Evolutionary conservation across 2,797 vertebrate species (phyloP).

Genomic region (Sorex maritimensis): DNA sequence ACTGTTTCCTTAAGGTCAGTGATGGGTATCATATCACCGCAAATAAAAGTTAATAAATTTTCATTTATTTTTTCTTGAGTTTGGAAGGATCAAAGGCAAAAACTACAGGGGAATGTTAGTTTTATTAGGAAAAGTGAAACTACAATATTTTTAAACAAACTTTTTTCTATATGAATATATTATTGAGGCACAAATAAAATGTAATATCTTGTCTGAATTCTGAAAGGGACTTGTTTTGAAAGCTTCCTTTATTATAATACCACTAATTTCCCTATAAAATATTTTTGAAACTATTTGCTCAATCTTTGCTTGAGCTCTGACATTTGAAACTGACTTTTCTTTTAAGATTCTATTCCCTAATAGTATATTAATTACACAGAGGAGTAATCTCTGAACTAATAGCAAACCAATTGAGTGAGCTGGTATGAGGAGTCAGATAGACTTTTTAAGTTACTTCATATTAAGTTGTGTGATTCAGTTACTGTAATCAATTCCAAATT

Average conservation of each 20-base stretch:
- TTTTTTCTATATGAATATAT: slow-evolving; percentile 84
- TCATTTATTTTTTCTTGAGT: slow-evolving; percentile 78
- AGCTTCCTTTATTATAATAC: slow-evolving; percentile 72
- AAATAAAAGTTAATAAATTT: slow-evolving; percentile 82
- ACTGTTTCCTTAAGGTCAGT: slow-evolving; percentile 66
- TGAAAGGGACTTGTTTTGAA: slow-evolving; percentile 72
- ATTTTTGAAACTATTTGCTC: slow-evolving; percentile 81
- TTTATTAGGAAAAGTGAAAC: slow-evolving; percentile 86
- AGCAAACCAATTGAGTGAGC: slow-evolving; percentile 74
- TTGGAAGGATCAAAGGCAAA: slow-evolving; percentile 77
- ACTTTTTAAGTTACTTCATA: slow-evolving; percentile 80
- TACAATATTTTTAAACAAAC: slow-evolving; percentile 83
- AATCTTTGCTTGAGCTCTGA: slow-evolving; percentile 77
- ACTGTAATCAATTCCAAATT: slow-evolving; percentile 79
- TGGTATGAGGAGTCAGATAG: slow-evolving; percentile 70
- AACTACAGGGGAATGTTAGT: slow-evolving; percentile 78
- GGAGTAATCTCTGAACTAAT: slow-evolving; percentile 79
- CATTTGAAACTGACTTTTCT: slow-evolving; percentile 77
- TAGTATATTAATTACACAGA: slow-evolving; percentile 78
- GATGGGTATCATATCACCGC: slow-evolving; percentile 54
- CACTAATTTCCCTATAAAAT: slow-evolving; percentile 58
- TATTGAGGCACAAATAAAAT: slow-evolving; percentile 84
- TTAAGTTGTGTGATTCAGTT: slow-evolving; percentile 80
- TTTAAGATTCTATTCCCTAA: slow-evolving; percentile 79
- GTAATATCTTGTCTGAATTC: slow-evolving; percentile 69